Conservation (phyloP, 2,113 vertebrate genomes). For the Sarotherodon lohbergeri region DNA sequence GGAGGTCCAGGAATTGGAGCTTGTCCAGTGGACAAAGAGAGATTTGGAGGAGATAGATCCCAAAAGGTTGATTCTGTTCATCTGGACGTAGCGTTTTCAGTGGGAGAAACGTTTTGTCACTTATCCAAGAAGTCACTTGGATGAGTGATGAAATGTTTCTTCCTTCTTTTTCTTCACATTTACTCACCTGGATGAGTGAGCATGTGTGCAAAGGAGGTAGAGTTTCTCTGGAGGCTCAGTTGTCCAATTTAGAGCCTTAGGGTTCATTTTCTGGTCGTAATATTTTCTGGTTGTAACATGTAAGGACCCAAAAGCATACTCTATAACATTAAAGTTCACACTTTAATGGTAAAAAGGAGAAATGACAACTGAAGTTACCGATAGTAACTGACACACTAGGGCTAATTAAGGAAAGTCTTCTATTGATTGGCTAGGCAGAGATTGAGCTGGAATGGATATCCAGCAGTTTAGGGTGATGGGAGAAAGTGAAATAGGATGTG, state of each 20-base stretch:
- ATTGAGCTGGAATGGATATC: not conserved
- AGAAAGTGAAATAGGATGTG: not conserved
- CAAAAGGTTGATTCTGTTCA: no score
- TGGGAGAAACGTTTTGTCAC: no score
- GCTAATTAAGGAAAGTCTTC: fast-evolving
- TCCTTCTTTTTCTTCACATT: no score
- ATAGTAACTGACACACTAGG: not conserved
- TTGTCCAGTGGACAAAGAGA: not conserved
- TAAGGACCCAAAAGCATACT: not conserved
- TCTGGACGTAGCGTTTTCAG: no score
- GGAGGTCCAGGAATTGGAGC: not conserved
- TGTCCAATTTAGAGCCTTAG: not conserved
- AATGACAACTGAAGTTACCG: not conserved
- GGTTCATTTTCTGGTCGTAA: not conserved
- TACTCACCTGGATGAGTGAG: no score
- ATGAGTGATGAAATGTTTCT: no score
- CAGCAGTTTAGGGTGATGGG: not conserved
- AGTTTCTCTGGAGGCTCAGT: not conserved
- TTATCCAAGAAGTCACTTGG: no score
- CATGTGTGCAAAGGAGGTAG: no score
- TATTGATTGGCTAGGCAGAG: not conserved
- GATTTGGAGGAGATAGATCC: not conserved
- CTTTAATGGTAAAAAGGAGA: not conserved
- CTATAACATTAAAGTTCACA: not conserved
- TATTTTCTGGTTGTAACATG: not conserved